Evolutionary conservation across 2,797 vertebrate species (phyloP), one percentile per base, ranked within the genome.

Genomic region (Macrochelys suwanniensis): DNA sequence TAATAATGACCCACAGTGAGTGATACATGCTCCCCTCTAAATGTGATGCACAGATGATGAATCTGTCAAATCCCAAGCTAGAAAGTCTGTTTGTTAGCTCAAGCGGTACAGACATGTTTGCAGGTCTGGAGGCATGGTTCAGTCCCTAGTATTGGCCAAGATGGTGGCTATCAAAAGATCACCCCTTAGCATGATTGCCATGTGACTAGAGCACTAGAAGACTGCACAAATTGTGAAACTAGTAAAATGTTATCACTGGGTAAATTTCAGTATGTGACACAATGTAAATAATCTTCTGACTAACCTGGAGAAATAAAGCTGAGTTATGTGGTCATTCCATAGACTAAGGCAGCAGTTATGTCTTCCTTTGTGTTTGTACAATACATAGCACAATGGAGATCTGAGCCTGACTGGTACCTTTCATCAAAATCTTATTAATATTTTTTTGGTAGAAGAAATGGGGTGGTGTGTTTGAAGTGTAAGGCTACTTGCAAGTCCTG

Each of bases 321-420:
- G 87, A 92, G 77, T 5, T 16, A 25, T 76, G 1, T 7, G 83
- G 4, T 80, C 85, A 1, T 31, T 78, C 85, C 37, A 45, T 21
- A 68, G n/a, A 50, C 2, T 23, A n/a, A 61, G 4, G 5, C 1
- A 80, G 31, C 11, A 2, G 2, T 3, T 3, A 1, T 28, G 15
- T 51, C 37, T 31, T 50, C 65, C 23, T 37, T 19, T 16, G 77
- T 4, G 2, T 83, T 90, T 68, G 5, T 51, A 47, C 25, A 84
- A 3, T 11, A 54, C 0, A 42, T 0, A 0, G 7, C 4, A 79
- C 7, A 17, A 4, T 26, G 21, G 11, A 1, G 4, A 87, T 87
- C 37, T 45, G 78, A 86, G 71, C 8, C 16, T 84, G 1, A 21
- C 47, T 26, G 4, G 65, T 1, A 1, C 5, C 33, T 68, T 88